Evolutionary conservation across 1,140 invertebrate species (phyloP), one percentile per base, ranked within the genome.

Genomic region (Drosophila kanapiae): DNA sequence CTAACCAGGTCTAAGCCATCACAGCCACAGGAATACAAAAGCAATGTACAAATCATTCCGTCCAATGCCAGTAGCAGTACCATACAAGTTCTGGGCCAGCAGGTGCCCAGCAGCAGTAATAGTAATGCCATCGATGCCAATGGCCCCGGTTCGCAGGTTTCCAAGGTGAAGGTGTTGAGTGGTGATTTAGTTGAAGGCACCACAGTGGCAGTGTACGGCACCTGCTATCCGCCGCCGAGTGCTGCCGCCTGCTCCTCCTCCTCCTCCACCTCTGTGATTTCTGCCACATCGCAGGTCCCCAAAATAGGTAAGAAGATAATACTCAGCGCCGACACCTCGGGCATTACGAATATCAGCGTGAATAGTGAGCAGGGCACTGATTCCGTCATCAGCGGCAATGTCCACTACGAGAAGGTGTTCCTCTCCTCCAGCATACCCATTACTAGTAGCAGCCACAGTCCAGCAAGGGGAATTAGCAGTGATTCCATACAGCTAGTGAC

Each of bases 41-140:
- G 91, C 75, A 93, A 93, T 64, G 92, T 93, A 79, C 92, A 93
- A 93, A 92, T 93, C 31, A 93, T 93, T 82, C 92, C 92, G 92
- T 93, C 92, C 92, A 92, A 84, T 77, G 64, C 75, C 70, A 83
- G 78, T 70, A 78, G 70, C 37, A 77, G 51, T 48, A 91, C 90
- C 48, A 91, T 91, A 53, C 88, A 91, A 60, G 84, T 91, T 56
- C 54, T 87, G 18, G 83, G 80, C 27, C 74, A 78, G 47, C 54
- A 76, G 70, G 29, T 57, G 69, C 27, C 54, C 27, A 65, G 42
- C 43, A 77, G 47, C 35, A 59, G 61, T 38, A 88, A 88, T 64
- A 71, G 78, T n/a, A 81, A 78, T 16, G 86, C 86, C 29, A 60
- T 82, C 3, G 91, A 91, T 56, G 60, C 76, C 70, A 56, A 45